Base-by-base conservation (phyloP, 2,113 vertebrate species). In the human (Homo sapiens) region DNA sequence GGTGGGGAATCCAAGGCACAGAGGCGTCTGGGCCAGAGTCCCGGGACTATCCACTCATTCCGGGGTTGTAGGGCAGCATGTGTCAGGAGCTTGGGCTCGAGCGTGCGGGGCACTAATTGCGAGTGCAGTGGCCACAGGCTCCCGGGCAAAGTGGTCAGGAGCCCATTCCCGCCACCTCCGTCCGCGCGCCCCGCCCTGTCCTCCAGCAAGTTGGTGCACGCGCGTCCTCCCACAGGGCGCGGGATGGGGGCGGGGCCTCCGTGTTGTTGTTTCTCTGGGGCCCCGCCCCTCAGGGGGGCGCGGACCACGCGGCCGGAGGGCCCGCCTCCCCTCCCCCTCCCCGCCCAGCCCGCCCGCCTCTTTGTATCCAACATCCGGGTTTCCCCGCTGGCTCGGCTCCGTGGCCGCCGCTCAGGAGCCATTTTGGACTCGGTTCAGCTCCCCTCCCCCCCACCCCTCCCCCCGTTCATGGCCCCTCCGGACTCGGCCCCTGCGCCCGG, bases 361-460 rank as follows among this genome's bases (percentile, higher is more conserved):
- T 99, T 99, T 99, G 99, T 99, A 99, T 98, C 99, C 99, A 99
- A 99, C 99, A 99, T 99, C 99, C 99, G 99, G 99, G 99, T 99
- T 99, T 99, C 99, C 98, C 98, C 98, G 98, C 98, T 98, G 98
- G 98, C 99, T 98, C 98, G 87, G 98, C 98, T 98, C 83, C 90
- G 97, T 94, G 96, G 98, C 98, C 98, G 97, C 95, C 66, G 97
- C 97, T 97, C 97, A 68, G 98, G 97, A 98, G 98, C 97, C 97
- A 97, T 97, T 97, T 97, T 99, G 99, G 98, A 98, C 98, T 98
- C 93, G 89, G 96, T 97, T 98, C 96, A 96, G 94, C 73, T 95
- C 93, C 95, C 90, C 97, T 55, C 93, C 75, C 87, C 89, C 96
- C 96, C 66, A 0, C 97, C 98, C 97, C 98, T 70, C 95, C 97